These are phyloP conservation scores for Lycaena phlaeas DNA, from an alignment of 2,888 invertebrate species.

Conservation along the genomic window DNA sequence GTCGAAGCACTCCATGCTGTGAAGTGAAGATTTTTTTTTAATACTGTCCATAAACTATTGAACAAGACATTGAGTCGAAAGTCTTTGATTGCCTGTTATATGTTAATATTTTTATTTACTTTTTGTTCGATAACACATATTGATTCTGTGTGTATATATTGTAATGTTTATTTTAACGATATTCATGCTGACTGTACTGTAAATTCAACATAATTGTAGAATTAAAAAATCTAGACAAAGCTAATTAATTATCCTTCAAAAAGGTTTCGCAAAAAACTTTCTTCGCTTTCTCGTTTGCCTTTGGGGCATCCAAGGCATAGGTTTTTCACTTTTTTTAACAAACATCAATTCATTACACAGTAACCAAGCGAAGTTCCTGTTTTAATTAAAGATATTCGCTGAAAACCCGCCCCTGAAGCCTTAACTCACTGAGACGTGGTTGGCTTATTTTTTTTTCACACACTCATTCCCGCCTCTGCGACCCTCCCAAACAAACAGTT, in stretches of 20 bases:
- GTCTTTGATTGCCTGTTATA: too few species aligned
- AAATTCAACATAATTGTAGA: not conserved
- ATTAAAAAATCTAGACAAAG: conserved; percentile 1
- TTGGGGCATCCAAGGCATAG: conserved; percentile 15
- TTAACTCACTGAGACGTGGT: conserved; percentile 70
- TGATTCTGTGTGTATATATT: too few species aligned
- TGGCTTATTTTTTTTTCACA: conserved; percentile 71
- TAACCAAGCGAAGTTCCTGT: conserved; percentile 49
- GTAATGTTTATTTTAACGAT: too few species aligned
- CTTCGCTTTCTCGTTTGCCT: conserved; percentile 7
- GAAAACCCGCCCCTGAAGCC: conserved; percentile 65
- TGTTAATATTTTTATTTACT: too few species aligned
- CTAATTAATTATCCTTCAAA: conserved; percentile 2
- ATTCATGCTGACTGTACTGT: too few species aligned
- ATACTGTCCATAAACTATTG: too few species aligned
- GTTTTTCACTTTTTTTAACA: conserved; percentile 28
- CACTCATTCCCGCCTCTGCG: conserved; percentile 71
- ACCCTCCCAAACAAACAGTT: conserved; percentile 71
- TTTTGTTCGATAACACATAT: too few species aligned
- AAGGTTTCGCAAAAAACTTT: conserved; percentile 3
- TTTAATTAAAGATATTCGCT: conserved; percentile 69
- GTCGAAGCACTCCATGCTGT: too few species aligned
- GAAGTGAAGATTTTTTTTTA: too few species aligned
- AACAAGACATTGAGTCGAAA: too few species aligned
- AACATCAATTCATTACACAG: conserved; percentile 57